phyloP scores from a whole-genome alignment of 1,140 invertebrate species.

The Zelostemma sp. region DNA sequence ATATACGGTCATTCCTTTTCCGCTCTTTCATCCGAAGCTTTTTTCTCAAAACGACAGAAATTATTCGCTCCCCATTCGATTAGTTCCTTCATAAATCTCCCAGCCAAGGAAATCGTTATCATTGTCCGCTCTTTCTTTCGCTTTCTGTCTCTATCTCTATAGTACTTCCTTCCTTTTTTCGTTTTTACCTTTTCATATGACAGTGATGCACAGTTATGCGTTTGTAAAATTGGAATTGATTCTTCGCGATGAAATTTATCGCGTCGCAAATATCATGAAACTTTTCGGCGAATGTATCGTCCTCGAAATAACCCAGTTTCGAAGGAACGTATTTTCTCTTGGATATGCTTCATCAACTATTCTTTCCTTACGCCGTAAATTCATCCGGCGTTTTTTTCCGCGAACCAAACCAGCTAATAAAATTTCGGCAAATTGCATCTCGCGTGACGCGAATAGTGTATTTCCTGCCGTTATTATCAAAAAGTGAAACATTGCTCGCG shows the following conservation, averaged over 20 bases:
- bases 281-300: conserved; percentile 4
- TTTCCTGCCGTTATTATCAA: no score
- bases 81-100: conserved; percentile 30
- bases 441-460: no score
- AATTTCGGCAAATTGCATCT: no score
- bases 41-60: conserved; percentile 35
- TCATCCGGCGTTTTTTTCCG: no score
- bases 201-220: conserved; percentile 13
- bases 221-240: conserved; percentile 9
- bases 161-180: not conserved
- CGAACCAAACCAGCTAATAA: no score
- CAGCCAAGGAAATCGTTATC: conserved; percentile 11
- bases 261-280: not conserved
- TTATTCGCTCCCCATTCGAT: conserved; percentile 33
- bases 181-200: conserved; percentile 6
- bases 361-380: not conserved
- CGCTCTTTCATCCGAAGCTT: conserved; percentile 32
- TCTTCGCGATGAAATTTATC: not conserved
- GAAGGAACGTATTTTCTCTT: not conserved
- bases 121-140: conserved; percentile 4
- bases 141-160: conserved; percentile 6
- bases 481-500: no score
- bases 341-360: not conserved
- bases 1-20: conserved; percentile 52
- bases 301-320: conserved; percentile 3